Percentiles rank a stretch among this genome's conserved stretches.
phyloP scores from a whole-genome alignment of 2,888 invertebrate species.

The Dorcus parallelipipedus region DNA sequence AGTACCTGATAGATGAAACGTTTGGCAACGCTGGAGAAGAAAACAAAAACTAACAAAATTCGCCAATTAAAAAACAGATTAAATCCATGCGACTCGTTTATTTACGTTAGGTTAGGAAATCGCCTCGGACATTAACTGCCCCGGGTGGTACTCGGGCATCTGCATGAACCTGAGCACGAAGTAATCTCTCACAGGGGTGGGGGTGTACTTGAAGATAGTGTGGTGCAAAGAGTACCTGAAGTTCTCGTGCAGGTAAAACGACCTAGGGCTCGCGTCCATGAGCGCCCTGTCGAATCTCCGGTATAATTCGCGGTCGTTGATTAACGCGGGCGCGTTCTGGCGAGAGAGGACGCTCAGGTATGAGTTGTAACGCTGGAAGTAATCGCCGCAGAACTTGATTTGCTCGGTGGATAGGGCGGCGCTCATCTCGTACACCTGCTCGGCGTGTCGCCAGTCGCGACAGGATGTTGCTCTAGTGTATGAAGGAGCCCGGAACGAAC shows the following conservation, averaged over 20 bases:
- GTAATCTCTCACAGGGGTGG: conserved; percentile 57
- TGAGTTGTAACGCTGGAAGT: conserved; percentile 62
- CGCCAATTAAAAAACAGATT: too few species aligned
- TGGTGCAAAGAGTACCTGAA: conserved; percentile 67
- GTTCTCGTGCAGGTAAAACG: conserved; percentile 66
- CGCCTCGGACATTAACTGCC: background rate
- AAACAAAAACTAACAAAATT: too few species aligned
- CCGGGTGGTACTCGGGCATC: conserved; percentile 53
- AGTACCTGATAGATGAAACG: background rate
- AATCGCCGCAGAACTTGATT: conserved; percentile 60
- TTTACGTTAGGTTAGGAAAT: background rate
- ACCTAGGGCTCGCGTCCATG: conserved; percentile 56
- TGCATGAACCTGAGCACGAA: conserved; percentile 62
- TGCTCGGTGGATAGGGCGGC: conserved; percentile 61
- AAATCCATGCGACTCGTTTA: too few species aligned
- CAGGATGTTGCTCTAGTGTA: conserved; percentile 66
- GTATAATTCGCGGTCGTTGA: conserved; percentile 57
- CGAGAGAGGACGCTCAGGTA: conserved; percentile 53
- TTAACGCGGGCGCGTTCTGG: conserved; percentile 51
- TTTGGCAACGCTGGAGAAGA: background rate
- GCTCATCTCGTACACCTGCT: conserved; percentile 63
- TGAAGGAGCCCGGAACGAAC: conserved; percentile 78
- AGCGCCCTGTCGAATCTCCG: conserved; percentile 62
- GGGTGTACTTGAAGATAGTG: conserved; percentile 59
- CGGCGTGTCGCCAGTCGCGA: conserved; percentile 59